Evolutionary conservation across 2,113 vertebrate genomes (phyloP), one percentile per base, ranked within the genome.

Genomic region (Syrrhaptes paradoxus): DNA sequence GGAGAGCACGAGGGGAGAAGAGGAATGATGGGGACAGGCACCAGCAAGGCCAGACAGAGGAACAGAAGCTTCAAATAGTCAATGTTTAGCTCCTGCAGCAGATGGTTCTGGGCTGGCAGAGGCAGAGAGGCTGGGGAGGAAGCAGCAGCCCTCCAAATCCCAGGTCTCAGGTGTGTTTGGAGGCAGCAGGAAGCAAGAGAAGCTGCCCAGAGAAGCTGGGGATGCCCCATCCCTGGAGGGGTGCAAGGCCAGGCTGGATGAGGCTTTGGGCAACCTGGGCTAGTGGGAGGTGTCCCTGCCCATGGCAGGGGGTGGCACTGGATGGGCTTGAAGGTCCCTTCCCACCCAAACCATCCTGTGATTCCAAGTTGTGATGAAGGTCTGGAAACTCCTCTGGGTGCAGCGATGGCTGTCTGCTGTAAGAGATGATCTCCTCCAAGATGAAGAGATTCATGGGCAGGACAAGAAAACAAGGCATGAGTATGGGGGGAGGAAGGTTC

Each of bases 11-110:
- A 41, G 11, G 22, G 32, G 52, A 85, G 38, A 65, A 58, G 17
- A 54, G 20, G 59, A 45, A 36, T 13, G 25, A 38, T 0, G 1
- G 4, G 18, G 18, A 58, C 19, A 70, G 21, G 26, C 0, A 0
- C 2, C 15, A 1, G 20, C 5, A 32, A 38, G 34, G 76, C 46
- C 45, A 45, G 28, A 28, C 0, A 57, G 38, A 85, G 52, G 32
- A 76, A 71, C 21, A 63, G 38, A 26, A 85, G 48, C 45, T 86
- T 72, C 13, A 26, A 8, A 8, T 0, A 68, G 71, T 0, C 57
- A 66, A 52, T 48, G 62, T 45, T 90, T 22, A 31, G 65, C 19
- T 87, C 43, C 80, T 29, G 48, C 6, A 77, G 54, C 10, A 72
- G 48, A 48, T 19, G 63, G 43, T 36, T 71, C 51, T 36, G 68